Base-by-base conservation (phyloP, 2,113 vertebrate species). In the Columbina picui region DNA sequence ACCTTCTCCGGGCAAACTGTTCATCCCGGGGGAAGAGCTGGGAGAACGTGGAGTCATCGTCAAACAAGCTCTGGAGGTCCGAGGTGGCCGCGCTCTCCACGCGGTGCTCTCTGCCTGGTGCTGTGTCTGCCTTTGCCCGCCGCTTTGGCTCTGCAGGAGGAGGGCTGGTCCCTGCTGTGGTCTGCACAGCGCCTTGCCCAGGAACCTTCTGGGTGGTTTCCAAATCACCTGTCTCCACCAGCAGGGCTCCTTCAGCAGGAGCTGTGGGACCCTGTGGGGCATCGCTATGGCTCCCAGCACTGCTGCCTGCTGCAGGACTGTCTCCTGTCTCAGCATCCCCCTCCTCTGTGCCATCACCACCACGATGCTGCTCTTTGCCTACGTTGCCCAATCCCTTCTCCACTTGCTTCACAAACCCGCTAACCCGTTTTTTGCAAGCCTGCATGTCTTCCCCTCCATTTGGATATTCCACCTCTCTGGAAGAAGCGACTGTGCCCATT, bases 31-130 rank as follows among this genome's bases (percentile, higher is more conserved):
- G 99, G 83, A 99, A 99, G 50, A 99, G 98, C 93, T 98, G 98
- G 14, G 99, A 99, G 92, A 99, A 99, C 0, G 98, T 98, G 63
- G 97, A 96, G n/a, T 99, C 99, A 1, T 99, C 99, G 1, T 99
- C 99, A 7, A 99, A 97, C 20, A 98, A 80, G 84, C 97, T 96
- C 68, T 97, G 98, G 36, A 98, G 97, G 71, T 98, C 98, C 0
- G 97, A 56, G 79, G 41, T 32, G 8, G 79, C 89, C 1, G 32
- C 6, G 64, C 91, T 96, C 26, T 89, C 89, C 79, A 93, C 11
- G 2, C 95, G 47, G 36, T 50, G 63, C n/a, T 49, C 39, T 7
- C 19, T 50, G 41, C 21, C 79, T 0, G 26, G 26, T 2, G 27
- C 12, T 61, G 41, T 1, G 0, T 39, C 95, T 32, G 13, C 64